A percentile compares a stretch with the other conserved stretches of the same genome.
phyloP scores from a whole-genome alignment of 2,888 invertebrate species.

The Cartodere bifasciata region DNA sequence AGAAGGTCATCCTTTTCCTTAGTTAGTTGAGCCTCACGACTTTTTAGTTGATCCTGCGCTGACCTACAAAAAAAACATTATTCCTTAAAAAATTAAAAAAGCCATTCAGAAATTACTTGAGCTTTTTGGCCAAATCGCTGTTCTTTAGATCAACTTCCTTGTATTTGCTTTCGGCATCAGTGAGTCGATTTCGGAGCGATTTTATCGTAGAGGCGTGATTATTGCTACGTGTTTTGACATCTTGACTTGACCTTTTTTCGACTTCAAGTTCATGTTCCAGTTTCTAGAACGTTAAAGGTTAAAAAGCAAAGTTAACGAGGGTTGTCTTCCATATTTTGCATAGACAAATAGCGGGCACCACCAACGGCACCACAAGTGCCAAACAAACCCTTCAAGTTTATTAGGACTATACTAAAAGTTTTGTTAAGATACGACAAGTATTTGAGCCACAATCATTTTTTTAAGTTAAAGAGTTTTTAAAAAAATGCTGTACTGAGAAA shows the following conservation, averaged over 20 bases:
- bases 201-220: constrained; percentile 32
- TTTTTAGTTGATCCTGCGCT: constrained; percentile 25
- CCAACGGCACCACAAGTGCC: too few relatives aligned
- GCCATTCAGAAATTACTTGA: constrained; percentile 19
- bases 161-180: constrained; percentile 34
- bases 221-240: constrained; percentile 20
- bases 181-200: constrained; percentile 31
- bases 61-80: constrained; percentile 18
- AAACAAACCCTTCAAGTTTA: too few relatives aligned
- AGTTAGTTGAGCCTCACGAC: constrained; percentile 26
- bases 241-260: constrained; percentile 21
- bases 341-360: too few relatives aligned
- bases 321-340: too few relatives aligned
- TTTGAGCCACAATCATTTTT: too few relatives aligned
- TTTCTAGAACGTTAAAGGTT: constrained; percentile 19
- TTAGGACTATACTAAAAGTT: too few relatives aligned
- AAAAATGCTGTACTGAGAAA: too few relatives aligned
- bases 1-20: constrained; percentile 29
- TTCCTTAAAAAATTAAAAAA: not conserved
- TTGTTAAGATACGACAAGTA: too few relatives aligned
- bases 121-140: constrained; percentile 24
- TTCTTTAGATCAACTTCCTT: constrained; percentile 32
- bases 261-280: constrained; percentile 25
- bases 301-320: too few relatives aligned
- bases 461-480: too few relatives aligned